Percentiles rank a stretch among this genome's conserved stretches.
Conservation (phyloP, 2,888 invertebrate genomes). For the Pyrrhopygopsis socrates region DNA sequence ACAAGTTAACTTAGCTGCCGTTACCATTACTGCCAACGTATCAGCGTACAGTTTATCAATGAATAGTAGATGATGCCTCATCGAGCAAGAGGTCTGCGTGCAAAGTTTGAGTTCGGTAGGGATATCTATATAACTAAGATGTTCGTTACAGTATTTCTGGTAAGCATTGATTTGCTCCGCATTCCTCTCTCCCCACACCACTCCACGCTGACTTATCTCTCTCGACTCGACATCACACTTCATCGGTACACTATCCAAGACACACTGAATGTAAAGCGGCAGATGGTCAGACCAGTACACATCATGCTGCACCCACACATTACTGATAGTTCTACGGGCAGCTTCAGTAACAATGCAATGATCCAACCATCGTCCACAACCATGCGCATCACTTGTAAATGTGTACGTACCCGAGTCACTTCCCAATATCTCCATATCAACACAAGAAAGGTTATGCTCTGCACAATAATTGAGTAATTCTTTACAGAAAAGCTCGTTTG, state of each 20-base stretch:
- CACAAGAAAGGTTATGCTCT: not conserved
- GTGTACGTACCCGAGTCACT: not conserved
- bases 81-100: not conserved
- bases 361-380: not conserved
- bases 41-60: not conserved
- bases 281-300: constrained; percentile 15
- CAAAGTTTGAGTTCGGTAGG: not conserved
- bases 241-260: not conserved
- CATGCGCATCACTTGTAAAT: not conserved
- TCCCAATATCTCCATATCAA: not conserved
- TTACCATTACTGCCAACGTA: not conserved
- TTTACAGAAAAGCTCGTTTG: not conserved
- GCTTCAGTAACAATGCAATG: constrained; percentile 10
- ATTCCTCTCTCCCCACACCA: not conserved
- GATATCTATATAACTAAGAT: not conserved
- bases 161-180: not conserved
- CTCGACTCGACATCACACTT: not conserved
- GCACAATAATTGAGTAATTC: not conserved
- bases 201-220: not conserved
- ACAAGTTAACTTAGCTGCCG: not conserved
- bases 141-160: not conserved
- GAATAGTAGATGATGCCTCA: not conserved
- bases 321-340: not conserved
- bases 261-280: not conserved
- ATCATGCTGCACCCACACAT: not conserved